phyloP scores from a whole-genome alignment of 2,888 invertebrate genomes.

The Palloptera scutellata region DNA sequence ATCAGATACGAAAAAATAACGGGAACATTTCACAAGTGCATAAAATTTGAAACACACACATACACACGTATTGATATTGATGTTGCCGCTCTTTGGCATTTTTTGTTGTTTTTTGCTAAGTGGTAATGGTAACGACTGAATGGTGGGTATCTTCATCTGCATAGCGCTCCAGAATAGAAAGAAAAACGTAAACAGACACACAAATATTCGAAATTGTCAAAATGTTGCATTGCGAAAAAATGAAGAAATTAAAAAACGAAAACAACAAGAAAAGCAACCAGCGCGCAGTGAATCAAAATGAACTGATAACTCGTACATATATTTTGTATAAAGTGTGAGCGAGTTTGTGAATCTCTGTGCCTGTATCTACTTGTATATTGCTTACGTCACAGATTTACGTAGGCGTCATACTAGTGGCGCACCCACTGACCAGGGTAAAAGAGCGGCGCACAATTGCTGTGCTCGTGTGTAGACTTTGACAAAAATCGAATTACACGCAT shows the following conservation, averaged over 20 bases:
- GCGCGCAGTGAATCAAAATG: not conserved
- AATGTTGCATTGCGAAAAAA: not conserved
- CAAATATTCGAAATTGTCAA: not conserved
- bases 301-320: not conserved
- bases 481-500: not conserved
- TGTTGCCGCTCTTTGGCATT: too few species aligned
- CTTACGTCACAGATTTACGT: slow-evolving; percentile 65
- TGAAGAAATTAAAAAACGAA: too few species aligned
- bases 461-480: not conserved
- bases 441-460: not conserved
- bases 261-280: not conserved
- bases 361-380: slow-evolving; percentile 43
- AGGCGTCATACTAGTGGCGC: slow-evolving; percentile 64
- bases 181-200: not conserved
- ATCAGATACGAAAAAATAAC: too few species aligned
- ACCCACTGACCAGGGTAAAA: slow-evolving; percentile 53
- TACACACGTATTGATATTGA: too few species aligned
- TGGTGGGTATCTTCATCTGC: too few species aligned
- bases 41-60: too few species aligned
- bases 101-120: too few species aligned
- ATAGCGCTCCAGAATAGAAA: too few species aligned
- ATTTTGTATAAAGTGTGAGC: slow-evolving; percentile 26
- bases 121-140: too few species aligned
- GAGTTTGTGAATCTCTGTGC: slow-evolving; percentile 10
- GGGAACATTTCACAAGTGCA: too few species aligned